phyloP scores from a whole-genome alignment of 2,113 vertebrate species.

The Oophaga pumilio region DNA sequence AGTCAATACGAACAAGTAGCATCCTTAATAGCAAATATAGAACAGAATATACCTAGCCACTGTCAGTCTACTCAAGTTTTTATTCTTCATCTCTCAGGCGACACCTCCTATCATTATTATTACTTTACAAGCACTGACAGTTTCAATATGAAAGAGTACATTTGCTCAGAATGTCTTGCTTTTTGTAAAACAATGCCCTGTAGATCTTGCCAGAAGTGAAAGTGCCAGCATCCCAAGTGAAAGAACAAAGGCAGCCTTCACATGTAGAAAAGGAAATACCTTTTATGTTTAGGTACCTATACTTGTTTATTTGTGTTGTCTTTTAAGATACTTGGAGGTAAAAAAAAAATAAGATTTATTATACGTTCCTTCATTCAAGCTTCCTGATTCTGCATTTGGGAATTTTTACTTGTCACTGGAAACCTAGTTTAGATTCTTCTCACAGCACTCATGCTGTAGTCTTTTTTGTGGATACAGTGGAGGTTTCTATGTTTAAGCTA shows the following conservation, averaged over 20 bases:
- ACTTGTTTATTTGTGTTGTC: constrained; percentile 30
- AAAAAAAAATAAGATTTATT: constrained; percentile 22
- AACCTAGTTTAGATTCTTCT: constrained; percentile 10
- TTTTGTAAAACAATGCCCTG: constrained; percentile 48
- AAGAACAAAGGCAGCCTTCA: constrained; percentile 36
- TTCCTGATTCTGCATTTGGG: constrained; percentile 49
- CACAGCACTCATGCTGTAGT: background rate
- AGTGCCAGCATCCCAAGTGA: constrained; percentile 24
- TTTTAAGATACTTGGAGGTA: background rate
- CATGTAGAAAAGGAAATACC: constrained; percentile 33
- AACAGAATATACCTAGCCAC: background rate
- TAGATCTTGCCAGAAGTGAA: constrained; percentile 17
- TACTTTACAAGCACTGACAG: constrained; percentile 45
- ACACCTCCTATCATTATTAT: constrained; percentile 48
- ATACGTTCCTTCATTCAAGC: constrained; percentile 32
- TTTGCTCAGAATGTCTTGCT: constrained; percentile 48
- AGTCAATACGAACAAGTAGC: constrained; percentile 23
- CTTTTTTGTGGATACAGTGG: constrained; percentile 14
- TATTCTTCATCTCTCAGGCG: constrained; percentile 35
- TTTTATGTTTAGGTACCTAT: background rate
- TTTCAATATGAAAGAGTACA: constrained; percentile 51
- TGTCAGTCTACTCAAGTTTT: constrained; percentile 31
- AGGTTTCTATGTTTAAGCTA: constrained; percentile 10
- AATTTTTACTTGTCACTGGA: background rate
- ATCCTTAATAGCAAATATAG: constrained; percentile 24